Evolutionary conservation across 1,140 invertebrate genomes (phyloP), one percentile per base, ranked within the genome.

Genomic region (Lordiphosa stackelbergi): DNA sequence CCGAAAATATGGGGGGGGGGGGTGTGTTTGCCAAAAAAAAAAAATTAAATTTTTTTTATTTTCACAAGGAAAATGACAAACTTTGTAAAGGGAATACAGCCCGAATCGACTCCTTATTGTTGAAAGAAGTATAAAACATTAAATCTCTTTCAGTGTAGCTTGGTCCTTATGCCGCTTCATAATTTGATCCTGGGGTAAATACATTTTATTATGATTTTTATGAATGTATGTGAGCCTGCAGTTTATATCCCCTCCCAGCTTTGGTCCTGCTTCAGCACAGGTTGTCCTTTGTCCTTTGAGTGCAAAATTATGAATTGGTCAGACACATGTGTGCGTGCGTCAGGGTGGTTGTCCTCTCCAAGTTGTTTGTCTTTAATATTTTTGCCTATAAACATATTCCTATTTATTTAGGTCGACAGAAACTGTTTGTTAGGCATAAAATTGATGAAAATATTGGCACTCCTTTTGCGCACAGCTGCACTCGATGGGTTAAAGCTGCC

Each of bases 181-280:
- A 85, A 85, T 85, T 85, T 85, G 83, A 85, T 85, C 83, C 77
- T 64, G 73, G 83, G 83, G 83, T 85, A 85, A 85, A 85, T 85
- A 85, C 83, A 85, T 85, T 85, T 85, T 85, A 85, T 85, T 85
- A 85, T 75, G 83, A 77, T 85, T 85, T 81, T 85, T 81, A 85
- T 70, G 69, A 56, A 46, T 63, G 53, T 71, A 69, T 69, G 72
- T 58, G 51, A 69, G 69, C 61, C 61, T 75, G 77, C 59, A 74
- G 71, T 73, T 71, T 71, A 71, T 60, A 60, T 31, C 6, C 28
- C 40, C 34, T 47, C 28, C 34, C 24, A 45, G 51, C 62, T 55
- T 16, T 34, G 34, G 42, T 42, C 31, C 69, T 77, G 70, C 72
- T 69, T 85, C 66, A 66, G 71, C 61, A 81, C 81, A 85, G 81